Conservation (phyloP, 2,113 vertebrate species). For the Rhombomys opimus region DNA sequence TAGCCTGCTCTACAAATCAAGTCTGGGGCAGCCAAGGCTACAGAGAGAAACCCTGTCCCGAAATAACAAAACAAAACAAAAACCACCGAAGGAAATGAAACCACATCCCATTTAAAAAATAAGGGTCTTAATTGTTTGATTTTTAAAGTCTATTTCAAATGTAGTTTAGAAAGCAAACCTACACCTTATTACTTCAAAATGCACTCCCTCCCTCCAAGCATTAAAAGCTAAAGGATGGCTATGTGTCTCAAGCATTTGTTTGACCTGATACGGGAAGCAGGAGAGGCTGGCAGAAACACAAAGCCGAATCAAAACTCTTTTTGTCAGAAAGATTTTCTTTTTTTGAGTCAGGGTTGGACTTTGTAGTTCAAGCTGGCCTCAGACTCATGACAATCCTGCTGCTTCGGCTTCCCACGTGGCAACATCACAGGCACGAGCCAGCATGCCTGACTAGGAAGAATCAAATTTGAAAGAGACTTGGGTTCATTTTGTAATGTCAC, state of each 20-base stretch:
- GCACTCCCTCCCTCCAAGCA: background rate
- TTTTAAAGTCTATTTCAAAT: background rate
- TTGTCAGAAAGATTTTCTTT: background rate
- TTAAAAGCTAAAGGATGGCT: conserved; percentile 3
- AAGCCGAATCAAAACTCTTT: background rate
- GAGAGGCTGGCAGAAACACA: background rate
- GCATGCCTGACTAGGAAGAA: background rate
- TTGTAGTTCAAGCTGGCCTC: background rate
- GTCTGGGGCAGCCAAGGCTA: no score
- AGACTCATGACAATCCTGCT: background rate
- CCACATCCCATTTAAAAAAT: background rate
- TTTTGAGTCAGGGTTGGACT: background rate
- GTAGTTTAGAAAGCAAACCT: conserved; percentile 32
- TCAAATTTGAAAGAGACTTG: conserved; percentile 58
- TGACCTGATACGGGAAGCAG: background rate
- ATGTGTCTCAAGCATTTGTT: background rate
- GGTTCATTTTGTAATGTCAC: conserved; percentile 65
- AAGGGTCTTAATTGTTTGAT: conserved; percentile 35
- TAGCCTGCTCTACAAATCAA: no score
- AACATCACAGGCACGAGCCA: background rate
- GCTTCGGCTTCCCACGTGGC: background rate
- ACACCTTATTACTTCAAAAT: conserved; percentile 1
- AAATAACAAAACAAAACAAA: no score
- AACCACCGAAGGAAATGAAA: background rate
- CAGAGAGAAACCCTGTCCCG: no score